Conservation (phyloP, 2,888 invertebrate species). For the Falcaria lacertinaria region DNA sequence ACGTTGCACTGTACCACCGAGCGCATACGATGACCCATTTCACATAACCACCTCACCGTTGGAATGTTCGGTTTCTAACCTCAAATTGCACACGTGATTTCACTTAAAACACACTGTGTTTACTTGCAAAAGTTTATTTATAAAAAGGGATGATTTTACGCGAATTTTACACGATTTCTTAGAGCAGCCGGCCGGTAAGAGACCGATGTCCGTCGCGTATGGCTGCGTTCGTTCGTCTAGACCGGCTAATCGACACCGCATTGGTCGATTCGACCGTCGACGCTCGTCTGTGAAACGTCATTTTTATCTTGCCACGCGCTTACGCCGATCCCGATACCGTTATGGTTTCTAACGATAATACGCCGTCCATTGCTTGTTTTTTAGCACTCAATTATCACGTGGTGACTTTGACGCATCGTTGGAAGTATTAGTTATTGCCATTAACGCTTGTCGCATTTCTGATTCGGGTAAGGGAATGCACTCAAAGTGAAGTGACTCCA, state of each 20-base stretch:
- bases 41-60: constrained; percentile 28
- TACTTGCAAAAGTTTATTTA: neutral
- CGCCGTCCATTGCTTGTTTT: constrained; percentile 21
- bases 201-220: constrained; percentile 28
- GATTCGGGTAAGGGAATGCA: constrained; percentile 1
- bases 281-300: constrained; percentile 49
- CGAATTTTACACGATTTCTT: constrained; percentile 14
- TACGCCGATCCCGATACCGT: constrained; percentile 37
- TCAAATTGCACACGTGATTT: constrained; percentile 29
- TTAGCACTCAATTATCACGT: neutral
- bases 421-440: constrained; percentile 4
- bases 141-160: neutral
- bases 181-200: constrained; percentile 46
- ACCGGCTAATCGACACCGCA: constrained; percentile 20
- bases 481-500: no score
- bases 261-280: constrained; percentile 33
- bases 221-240: constrained; percentile 31
- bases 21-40: constrained; percentile 20
- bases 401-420: constrained; percentile 6
- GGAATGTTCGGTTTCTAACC: constrained; percentile 33
- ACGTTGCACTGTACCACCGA: neutral
- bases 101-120: constrained; percentile 1
- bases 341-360: constrained; percentile 10
- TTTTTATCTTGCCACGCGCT: constrained; percentile 56
- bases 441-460: neutral